Evolutionary conservation across 2,797 vertebrate species (phyloP).

Genomic region (Phalloptychus januarius): DNA sequence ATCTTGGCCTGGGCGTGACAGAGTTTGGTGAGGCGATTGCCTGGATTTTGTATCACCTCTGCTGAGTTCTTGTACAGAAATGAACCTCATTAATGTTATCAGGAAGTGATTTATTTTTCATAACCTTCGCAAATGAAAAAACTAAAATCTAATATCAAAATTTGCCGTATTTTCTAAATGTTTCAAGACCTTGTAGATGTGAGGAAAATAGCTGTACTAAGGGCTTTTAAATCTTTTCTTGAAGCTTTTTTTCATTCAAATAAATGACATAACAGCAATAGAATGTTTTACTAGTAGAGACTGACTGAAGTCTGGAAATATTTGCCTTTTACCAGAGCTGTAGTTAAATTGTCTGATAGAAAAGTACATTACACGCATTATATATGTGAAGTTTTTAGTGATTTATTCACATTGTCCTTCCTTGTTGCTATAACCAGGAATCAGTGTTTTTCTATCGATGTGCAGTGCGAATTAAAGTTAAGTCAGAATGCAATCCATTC

Average conservation of each 20-base stretch:
- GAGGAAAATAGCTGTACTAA: background rate
- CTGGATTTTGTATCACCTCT: constrained; percentile 14
- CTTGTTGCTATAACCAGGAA: too few relatives aligned
- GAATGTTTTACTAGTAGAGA: background rate
- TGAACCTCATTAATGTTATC: constrained; percentile 2
- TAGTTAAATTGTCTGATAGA: background rate
- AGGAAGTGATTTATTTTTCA: constrained; percentile 5
- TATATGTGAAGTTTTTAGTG: background rate
- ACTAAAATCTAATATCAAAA: background rate
- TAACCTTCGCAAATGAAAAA: constrained; percentile 1
- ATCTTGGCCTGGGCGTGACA: constrained; percentile 65
- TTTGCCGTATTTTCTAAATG: background rate
- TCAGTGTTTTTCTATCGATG: too few relatives aligned
- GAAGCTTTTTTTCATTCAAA: background rate
- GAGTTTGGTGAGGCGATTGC: constrained; percentile 39
- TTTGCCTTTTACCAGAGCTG: background rate
- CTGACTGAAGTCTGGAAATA: background rate
- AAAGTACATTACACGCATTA: background rate
- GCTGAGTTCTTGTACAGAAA: background rate
- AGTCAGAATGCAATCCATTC: background rate
- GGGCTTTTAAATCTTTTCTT: background rate
- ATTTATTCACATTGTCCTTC: background rate
- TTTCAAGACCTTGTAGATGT: background rate
- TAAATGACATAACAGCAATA: background rate
- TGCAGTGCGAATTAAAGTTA: background rate